A percentile compares a stretch with the other conserved stretches of the same genome.
phyloP scores from a whole-genome alignment of 2,888 invertebrate genomes.

The Leptinotarsa rubiginosa region DNA sequence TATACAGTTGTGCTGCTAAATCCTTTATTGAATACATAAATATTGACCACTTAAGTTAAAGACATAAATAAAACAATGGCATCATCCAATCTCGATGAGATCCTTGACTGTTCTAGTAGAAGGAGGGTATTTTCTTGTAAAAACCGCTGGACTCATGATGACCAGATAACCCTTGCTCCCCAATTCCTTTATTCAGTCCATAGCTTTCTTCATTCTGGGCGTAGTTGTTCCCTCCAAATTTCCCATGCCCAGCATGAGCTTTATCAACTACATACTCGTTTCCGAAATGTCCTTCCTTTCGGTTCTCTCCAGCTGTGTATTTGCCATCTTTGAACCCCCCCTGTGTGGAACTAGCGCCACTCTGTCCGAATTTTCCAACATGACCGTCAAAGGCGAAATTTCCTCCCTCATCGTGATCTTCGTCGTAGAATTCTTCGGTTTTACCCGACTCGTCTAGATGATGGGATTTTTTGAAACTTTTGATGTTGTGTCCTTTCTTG shows the following conservation, averaged over 20 bases:
- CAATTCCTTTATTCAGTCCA: slow-evolving; percentile 72
- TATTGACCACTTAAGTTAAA: slow-evolving; percentile 1
- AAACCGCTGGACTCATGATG: slow-evolving; percentile 72
- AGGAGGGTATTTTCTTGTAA: slow-evolving; percentile 69
- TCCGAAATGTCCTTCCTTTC: slow-evolving; percentile 72
- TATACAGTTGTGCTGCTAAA: background rate
- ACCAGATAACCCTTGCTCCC: slow-evolving; percentile 72
- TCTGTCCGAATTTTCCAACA: slow-evolving; percentile 71
- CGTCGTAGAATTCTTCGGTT: slow-evolving; percentile 75
- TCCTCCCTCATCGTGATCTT: slow-evolving; percentile 74
- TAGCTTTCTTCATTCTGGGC: slow-evolving; percentile 71
- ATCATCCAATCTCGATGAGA: background rate
- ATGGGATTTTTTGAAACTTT: slow-evolving; percentile 76
- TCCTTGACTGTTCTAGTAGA: slow-evolving; percentile 47
- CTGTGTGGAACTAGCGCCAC: slow-evolving; percentile 70
- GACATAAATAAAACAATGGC: background rate
- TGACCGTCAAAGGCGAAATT: slow-evolving; percentile 71
- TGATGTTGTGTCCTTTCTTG: slow-evolving; percentile 75
- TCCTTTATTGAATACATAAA: background rate
- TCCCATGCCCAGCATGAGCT: slow-evolving; percentile 72
- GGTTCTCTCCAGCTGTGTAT: slow-evolving; percentile 68
- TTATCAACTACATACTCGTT: slow-evolving; percentile 71
- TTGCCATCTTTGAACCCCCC: slow-evolving; percentile 73
- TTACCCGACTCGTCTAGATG: slow-evolving; percentile 77
- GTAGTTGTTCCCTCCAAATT: slow-evolving; percentile 72